Evolutionary conservation across 2,113 vertebrate genomes (phyloP).

Genomic region (Lichenostomus cassidix): DNA sequence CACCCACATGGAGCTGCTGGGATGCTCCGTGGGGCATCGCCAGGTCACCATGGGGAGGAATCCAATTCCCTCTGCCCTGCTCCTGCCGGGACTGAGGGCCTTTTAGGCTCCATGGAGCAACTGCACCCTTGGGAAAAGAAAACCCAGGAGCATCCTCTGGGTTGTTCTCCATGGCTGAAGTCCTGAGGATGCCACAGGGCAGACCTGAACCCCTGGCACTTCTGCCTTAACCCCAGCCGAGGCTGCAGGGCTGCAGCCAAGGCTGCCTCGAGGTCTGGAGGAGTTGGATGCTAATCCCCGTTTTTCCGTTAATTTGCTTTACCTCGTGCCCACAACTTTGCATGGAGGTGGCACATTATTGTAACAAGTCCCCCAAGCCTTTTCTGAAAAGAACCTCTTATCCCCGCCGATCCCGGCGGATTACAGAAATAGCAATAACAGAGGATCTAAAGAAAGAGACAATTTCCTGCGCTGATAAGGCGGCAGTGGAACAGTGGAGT

Average conservation of each 20-base stretch:
- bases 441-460: conserved; percentile 67
- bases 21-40: rapidly evolving
- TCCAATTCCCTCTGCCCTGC: rapidly evolving
- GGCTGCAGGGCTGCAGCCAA: background rate
- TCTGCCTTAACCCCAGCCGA: background rate
- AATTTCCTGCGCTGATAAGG: conserved; percentile 67
- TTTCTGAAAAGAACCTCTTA: conserved; percentile 60
- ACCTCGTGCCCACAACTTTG: conserved; percentile 46
- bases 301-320: conserved; percentile 2
- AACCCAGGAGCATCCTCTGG: rapidly evolving
- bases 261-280: background rate
- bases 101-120: rapidly evolving
- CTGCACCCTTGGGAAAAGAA: background rate
- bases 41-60: rapidly evolving
- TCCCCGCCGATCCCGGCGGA: conserved; percentile 57
- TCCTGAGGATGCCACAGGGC: background rate
- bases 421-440: conserved; percentile 69
- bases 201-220: background rate
- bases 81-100: background rate
- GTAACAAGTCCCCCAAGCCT: conserved; percentile 69
- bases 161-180: background rate
- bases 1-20: rapidly evolving
- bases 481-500: conserved; percentile 19
- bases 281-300: background rate
- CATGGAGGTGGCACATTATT: conserved; percentile 58